Base-by-base conservation (phyloP, 2,797 vertebrate genomes). In the Gastrophryne carolinensis region DNA sequence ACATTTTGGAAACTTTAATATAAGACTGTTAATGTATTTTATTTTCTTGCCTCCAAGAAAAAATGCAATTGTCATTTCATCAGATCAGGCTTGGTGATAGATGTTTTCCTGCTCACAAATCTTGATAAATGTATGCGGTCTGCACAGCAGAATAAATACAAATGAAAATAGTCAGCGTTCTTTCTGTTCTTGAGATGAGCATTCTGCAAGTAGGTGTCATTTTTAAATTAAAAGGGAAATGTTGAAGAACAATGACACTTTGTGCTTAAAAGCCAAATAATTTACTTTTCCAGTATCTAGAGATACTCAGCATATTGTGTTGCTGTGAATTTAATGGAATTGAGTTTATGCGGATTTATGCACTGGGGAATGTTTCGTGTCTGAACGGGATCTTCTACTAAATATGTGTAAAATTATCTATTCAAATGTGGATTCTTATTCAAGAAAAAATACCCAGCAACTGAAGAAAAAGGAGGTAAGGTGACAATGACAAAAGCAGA, bases 201-300 rank as follows among this genome's bases (percentile, higher is more conserved):
- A 44, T 19, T 29, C 35, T 56, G 66, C 66, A 57, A 56, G 66
- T 39, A 69, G 66, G 66, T 69, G 66, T 69, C 52, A 69, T 69
- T 69, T 69, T 69, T 69, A 57, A 69, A 69, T 69, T 57, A 69
- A 57, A 69, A 35, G 15, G 23, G 54, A 69, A 56, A 32, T 21
- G 57, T 56, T 69, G 35, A 56, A 69, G 66, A 69, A 69, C 66
- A 56, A 69, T 69, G 66, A 69, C 66, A 69, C 66, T 69, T 69
- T 69, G 66, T 69, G 66, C 66, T 69, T 69, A 69, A 69, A 69
- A 69, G 66, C 52, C 66, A 69, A 69, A 69, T 69, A 69, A 69
- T 69, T 69, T 69, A 69, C 66, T 69, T 69, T 69, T 30, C 65
- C 26, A 29, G 52, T 69, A 41, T 35, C 57, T 17, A 29, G 21